Evolutionary conservation across 2,888 invertebrate genomes (phyloP).

Genomic region (Bembecia ichneumoniformis): DNA sequence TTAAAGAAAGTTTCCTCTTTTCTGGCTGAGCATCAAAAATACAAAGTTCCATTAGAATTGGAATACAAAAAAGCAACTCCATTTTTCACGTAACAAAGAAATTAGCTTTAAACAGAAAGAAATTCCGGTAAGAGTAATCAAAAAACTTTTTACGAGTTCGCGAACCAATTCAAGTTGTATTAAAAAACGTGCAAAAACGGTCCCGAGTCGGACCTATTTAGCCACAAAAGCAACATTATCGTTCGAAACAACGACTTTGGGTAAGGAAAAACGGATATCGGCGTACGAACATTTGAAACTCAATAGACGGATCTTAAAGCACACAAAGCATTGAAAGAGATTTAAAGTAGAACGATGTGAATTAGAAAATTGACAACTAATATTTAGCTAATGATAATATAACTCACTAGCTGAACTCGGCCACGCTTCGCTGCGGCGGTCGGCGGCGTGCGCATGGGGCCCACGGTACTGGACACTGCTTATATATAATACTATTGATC

Average conservation of each 20-base stretch:
- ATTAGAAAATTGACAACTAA: too few relatives aligned
- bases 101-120: not conserved
- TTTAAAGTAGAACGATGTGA: too few relatives aligned
- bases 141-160: slow-evolving; percentile 11
- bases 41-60: not conserved
- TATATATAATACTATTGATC: too few relatives aligned
- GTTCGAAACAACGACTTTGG: not conserved
- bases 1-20: too few relatives aligned
- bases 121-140: slow-evolving; percentile 9
- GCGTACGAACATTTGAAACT: not conserved
- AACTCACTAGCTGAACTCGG: too few relatives aligned
- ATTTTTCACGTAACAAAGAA: not conserved
- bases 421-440: too few relatives aligned
- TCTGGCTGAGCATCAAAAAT: too few relatives aligned
- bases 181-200: slow-evolving; percentile 15
- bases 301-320: not conserved
- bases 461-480: too few relatives aligned
- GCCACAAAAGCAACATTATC: slow-evolving; percentile 7
- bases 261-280: slow-evolving; percentile 1
- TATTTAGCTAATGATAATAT: too few relatives aligned
- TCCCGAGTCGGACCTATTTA: slow-evolving; percentile 11
- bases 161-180: slow-evolving; percentile 8
- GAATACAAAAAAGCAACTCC: not conserved
- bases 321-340: too few relatives aligned
- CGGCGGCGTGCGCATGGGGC: too few relatives aligned